Percentiles rank a stretch among this genome's conserved stretches.
Evolutionary conservation across 2,797 vertebrate species (phyloP).

Genomic region (Pelobates cultripes): DNA sequence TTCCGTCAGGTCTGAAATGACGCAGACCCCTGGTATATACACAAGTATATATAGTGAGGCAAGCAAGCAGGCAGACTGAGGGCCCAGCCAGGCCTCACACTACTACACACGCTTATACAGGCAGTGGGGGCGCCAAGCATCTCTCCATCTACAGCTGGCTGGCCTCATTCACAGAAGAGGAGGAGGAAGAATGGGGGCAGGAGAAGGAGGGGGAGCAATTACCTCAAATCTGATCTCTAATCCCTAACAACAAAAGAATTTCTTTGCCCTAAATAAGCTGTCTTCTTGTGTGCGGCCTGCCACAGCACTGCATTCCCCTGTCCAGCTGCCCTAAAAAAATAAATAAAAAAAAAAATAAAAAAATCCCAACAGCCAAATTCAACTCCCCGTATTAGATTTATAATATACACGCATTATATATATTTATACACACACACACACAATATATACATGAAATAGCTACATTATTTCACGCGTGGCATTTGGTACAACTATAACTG

Average conservation of each 20-base stretch:
- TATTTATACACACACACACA: not conserved
- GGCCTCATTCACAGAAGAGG: constrained; percentile 72
- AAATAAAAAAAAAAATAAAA: not conserved
- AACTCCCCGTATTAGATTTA: not conserved
- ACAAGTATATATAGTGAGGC: constrained; percentile 2
- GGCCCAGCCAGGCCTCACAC: constrained; percentile 4
- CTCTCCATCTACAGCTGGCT: constrained; percentile 78
- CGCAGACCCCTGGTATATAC: constrained; percentile 24
- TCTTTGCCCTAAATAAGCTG: constrained; percentile 29
- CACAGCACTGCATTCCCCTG: not conserved
- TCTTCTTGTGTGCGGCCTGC: not conserved
- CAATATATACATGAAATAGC: not conserved
- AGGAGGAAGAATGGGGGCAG: constrained; percentile 57
- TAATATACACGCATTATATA: not conserved
- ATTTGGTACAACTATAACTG: not conserved
- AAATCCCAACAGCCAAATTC: not conserved
- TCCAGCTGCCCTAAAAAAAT: not conserved
- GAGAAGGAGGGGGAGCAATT: constrained; percentile 46
- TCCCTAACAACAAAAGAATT: constrained; percentile 68
- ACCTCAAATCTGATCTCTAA: constrained; percentile 61
- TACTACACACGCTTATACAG: constrained; percentile 59
- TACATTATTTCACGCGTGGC: no score
- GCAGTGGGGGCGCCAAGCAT: constrained; percentile 66
- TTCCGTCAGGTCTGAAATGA: constrained; percentile 31
- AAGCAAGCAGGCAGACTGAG: not conserved